Evolutionary conservation across 2,888 invertebrate species (phyloP).

Genomic region (Platerodrilus igneus): DNA sequence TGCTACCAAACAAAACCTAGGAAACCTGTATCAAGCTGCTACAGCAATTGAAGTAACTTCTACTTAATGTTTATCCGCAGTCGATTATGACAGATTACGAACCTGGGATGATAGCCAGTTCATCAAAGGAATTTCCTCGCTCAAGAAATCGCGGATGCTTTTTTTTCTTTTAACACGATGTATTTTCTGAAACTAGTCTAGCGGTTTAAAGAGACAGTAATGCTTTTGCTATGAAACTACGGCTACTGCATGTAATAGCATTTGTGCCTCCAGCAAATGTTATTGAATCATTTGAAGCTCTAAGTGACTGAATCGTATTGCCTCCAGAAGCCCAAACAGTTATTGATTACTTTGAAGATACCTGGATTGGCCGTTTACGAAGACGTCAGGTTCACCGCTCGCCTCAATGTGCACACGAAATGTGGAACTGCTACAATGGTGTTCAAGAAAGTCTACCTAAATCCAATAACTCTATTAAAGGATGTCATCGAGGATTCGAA

Average conservation of each 20-base stretch:
- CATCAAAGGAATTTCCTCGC: no score
- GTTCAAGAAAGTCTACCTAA: conserved; percentile 3
- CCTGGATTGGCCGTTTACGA: neutral
- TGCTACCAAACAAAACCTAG: conserved; percentile 19
- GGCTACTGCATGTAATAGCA: neutral
- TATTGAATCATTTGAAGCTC: conserved; percentile 1
- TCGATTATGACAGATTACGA: no score
- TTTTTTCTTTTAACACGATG: conserved; percentile 23
- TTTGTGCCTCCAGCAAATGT: conserved; percentile 2
- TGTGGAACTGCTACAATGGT: conserved; percentile 9
- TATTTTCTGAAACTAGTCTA: conserved; percentile 11
- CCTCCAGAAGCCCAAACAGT: conserved; percentile 4
- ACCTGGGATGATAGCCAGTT: no score
- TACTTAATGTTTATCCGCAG: no score
- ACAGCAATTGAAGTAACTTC: no score
- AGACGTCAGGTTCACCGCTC: no score
- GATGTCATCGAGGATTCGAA: conserved; percentile 18
- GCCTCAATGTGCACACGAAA: neutral
- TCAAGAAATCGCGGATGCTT: no score
- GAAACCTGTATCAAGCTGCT: no score
- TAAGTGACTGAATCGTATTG: neutral
- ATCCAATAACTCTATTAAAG: conserved; percentile 18
- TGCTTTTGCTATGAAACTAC: conserved; percentile 15
- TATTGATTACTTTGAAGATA: conserved; percentile 4
- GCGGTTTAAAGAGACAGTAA: conserved; percentile 12